A percentile compares a stretch with the other conserved stretches of the same genome.
Conservation (phyloP, 2,113 vertebrate species). For the Lipotes vexillifer region DNA sequence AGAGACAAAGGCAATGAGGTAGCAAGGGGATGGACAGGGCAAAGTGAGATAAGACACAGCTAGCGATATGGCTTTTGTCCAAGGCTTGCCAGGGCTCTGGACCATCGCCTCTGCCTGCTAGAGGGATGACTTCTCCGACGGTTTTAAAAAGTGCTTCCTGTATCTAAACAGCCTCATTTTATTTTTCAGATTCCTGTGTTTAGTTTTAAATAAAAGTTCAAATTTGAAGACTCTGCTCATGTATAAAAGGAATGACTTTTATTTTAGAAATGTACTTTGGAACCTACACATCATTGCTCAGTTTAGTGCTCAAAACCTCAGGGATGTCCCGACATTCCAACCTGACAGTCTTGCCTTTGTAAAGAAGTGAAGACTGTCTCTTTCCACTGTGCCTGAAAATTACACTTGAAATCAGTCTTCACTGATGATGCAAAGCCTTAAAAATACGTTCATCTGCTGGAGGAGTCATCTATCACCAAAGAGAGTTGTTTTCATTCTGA, state of each 20-base stretch:
- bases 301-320: slow-evolving; percentile 39
- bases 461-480: background rate
- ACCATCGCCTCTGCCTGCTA: background rate
- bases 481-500: background rate
- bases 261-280: slow-evolving; percentile 42
- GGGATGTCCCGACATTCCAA: slow-evolving; percentile 30
- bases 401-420: background rate
- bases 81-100: background rate
- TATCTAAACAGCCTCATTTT: background rate
- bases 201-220: slow-evolving; percentile 38
- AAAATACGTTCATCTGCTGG: background rate
- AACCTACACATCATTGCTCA: background rate
- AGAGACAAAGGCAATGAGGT: background rate
- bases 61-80: background rate
- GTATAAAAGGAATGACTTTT: slow-evolving; percentile 38
- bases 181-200: slow-evolving; percentile 42
- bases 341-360: background rate
- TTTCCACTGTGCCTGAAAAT: background rate
- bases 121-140: background rate
- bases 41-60: background rate
- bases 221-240: background rate
- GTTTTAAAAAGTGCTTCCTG: background rate
- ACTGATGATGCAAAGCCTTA: background rate
- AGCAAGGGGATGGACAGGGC: background rate
- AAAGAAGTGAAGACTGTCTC: slow-evolving; percentile 19